phyloP scores from a whole-genome alignment of 2,797 vertebrate species.

The Hoplostethus mediterraneus region DNA sequence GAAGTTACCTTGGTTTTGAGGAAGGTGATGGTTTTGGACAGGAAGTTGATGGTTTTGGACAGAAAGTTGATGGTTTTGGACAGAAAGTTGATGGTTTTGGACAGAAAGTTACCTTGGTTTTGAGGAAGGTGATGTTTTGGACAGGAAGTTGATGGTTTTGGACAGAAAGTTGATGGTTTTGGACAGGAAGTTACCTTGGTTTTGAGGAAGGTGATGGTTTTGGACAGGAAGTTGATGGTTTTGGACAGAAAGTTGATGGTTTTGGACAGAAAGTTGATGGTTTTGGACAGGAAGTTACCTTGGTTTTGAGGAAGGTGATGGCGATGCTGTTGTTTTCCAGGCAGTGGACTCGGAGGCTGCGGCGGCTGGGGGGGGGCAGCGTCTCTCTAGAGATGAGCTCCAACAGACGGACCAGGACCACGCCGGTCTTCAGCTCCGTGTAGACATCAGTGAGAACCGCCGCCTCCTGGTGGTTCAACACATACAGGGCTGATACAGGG shows the following conservation, averaged over 20 bases:
- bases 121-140: not conserved
- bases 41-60: not conserved
- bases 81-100: slow-evolving; percentile 87
- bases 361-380: slow-evolving; percentile 83
- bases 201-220: not conserved
- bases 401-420: slow-evolving; percentile 86
- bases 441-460: slow-evolving; percentile 86
- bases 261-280: not conserved
- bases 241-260: no score
- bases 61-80: slow-evolving; percentile 80
- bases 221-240: no score
- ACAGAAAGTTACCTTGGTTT: no score
- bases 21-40: no score
- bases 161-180: no score
- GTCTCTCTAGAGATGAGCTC: slow-evolving; percentile 88
- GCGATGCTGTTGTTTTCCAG: slow-evolving; percentile 94
- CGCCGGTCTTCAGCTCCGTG: slow-evolving; percentile 87
- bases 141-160: no score
- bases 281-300: slow-evolving; percentile 70
- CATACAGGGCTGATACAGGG: no score
- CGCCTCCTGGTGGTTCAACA: slow-evolving; percentile 74
- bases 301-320: slow-evolving; percentile 90
- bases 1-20: no score
- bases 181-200: not conserved
- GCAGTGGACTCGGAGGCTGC: slow-evolving; percentile 88